These are phyloP conservation scores for Physella acuta DNA, from an alignment of 1,140 invertebrate genomes.

Conservation along the genomic window DNA sequence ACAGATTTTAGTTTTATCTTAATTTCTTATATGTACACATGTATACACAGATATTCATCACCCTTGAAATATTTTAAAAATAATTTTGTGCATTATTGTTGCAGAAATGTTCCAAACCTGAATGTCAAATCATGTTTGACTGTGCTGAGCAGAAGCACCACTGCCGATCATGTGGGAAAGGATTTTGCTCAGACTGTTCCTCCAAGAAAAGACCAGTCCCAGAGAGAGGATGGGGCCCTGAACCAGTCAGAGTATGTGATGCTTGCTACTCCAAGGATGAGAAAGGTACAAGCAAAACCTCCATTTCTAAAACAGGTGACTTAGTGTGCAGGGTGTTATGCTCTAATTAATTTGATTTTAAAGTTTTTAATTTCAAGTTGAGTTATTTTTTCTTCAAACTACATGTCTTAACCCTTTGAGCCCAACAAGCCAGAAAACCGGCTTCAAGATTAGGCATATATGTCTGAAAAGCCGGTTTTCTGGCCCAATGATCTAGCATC, in stretches of 20 bases:
- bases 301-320: constrained; percentile 6
- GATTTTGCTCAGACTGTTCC: constrained; percentile 63
- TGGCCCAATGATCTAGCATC: no score
- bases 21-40: no score
- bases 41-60: no score
- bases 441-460: no score
- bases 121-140: constrained; percentile 64
- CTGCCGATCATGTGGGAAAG: constrained; percentile 70
- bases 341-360: not conserved
- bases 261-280: constrained; percentile 48
- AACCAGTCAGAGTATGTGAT: constrained; percentile 61
- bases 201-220: constrained; percentile 57
- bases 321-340: not conserved
- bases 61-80: no score
- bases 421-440: no score
- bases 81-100: no score
- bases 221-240: constrained; percentile 60
- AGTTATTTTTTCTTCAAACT: no score
- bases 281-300: not conserved
- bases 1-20: no score
- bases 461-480: no score
- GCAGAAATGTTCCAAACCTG: constrained; percentile 66
- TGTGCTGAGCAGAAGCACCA: constrained; percentile 70
- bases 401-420: no score
- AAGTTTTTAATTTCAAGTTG: no score